Conservation (phyloP, 2,113 vertebrate genomes). For the Macrotus californicus region DNA sequence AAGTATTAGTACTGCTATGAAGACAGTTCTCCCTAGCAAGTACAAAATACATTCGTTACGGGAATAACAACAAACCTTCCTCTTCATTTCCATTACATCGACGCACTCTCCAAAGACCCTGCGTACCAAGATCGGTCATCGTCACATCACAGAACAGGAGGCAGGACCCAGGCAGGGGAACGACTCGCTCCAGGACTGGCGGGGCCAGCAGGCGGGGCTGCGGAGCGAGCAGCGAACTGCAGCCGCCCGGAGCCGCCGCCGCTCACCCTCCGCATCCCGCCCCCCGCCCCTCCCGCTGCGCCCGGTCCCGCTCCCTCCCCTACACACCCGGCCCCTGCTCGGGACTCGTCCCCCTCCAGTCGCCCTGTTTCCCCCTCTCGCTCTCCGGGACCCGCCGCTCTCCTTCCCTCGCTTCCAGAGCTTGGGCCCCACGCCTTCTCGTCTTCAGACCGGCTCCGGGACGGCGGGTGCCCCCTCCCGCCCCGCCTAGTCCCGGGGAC, state of each 20-base stretch:
- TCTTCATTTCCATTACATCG: not conserved
- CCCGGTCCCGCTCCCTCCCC: not conserved
- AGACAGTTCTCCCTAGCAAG: not conserved
- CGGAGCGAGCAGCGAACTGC: not conserved
- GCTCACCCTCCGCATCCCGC: not conserved
- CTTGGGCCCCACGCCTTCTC: too few relatives aligned
- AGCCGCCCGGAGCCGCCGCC: rapidly evolving
- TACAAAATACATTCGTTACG: not conserved
- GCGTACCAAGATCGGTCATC: not conserved
- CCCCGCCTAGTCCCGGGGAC: rapidly evolving
- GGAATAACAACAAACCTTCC: not conserved
- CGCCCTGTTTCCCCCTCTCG: rapidly evolving
- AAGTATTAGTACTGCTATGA: not conserved
- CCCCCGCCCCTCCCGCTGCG: not conserved
- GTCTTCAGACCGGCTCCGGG: too few relatives aligned
- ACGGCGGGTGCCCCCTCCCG: not conserved
- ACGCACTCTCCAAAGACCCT: not conserved
- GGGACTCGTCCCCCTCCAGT: rapidly evolving
- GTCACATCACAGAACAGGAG: not conserved
- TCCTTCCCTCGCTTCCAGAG: rapidly evolving
- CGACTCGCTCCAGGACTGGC: not conserved
- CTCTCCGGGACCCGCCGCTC: rapidly evolving
- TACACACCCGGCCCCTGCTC: rapidly evolving
- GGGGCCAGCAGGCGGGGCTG: not conserved
- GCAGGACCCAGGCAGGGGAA: rapidly evolving